Conservation (phyloP, 2,888 invertebrate genomes). For the Archips xylosteana region DNA sequence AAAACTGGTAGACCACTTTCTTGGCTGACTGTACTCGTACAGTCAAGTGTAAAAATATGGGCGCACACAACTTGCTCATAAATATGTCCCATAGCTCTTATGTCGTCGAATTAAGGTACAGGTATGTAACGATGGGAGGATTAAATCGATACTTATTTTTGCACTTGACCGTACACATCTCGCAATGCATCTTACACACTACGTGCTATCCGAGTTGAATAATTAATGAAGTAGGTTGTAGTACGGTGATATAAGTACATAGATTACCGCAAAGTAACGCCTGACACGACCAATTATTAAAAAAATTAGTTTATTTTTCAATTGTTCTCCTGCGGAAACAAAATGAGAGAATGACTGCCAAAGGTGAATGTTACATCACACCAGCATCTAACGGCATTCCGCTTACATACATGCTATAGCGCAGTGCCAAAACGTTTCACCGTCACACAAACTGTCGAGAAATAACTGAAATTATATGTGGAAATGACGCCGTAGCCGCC, state of each 20-base stretch:
- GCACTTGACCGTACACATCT: neutral
- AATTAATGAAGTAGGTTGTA: neutral
- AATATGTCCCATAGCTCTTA: too few species aligned
- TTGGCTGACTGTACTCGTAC: too few species aligned
- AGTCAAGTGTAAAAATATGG: too few species aligned
- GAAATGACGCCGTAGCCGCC: slow-evolving; percentile 34
- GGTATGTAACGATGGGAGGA: too few species aligned
- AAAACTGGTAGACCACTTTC: too few species aligned
- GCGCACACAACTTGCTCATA: too few species aligned
- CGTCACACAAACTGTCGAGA: slow-evolving; percentile 32
- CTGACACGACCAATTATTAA: too few species aligned
- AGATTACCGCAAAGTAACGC: too few species aligned
- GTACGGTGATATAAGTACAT: too few species aligned
- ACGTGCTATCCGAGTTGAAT: neutral
- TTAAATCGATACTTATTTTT: too few species aligned
- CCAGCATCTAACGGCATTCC: slow-evolving; percentile 16
- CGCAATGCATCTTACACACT: neutral
- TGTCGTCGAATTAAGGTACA: too few species aligned
- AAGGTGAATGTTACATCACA: slow-evolving; percentile 30
- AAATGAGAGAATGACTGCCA: neutral
- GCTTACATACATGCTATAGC: neutral
- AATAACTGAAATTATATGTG: slow-evolving; percentile 37
- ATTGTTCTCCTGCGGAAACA: neutral
- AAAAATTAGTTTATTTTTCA: too few species aligned
- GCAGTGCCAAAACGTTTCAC: slow-evolving; percentile 26